Evolutionary conservation across 2,888 invertebrate genomes (phyloP).

Genomic region (Augiades crinisus): DNA sequence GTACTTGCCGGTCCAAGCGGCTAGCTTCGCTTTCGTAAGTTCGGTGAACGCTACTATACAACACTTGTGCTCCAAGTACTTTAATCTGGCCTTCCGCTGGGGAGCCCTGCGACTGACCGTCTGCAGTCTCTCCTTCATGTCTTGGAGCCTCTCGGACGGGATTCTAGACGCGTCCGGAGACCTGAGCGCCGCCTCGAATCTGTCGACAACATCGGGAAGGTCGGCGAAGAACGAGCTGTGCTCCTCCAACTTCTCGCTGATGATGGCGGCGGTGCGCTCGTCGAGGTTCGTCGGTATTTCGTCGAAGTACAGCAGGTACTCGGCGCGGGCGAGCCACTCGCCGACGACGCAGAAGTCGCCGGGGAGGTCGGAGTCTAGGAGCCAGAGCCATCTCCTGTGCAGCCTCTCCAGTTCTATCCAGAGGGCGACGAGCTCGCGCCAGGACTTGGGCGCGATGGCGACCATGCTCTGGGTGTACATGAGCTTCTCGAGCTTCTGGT

Average conservation of each 20-base stretch:
- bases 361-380: conserved; percentile 91
- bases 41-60: conserved; percentile 96
- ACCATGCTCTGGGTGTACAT: conserved; percentile 91
- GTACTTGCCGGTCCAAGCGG: conserved; percentile 94
- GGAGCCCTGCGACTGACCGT: conserved; percentile 88
- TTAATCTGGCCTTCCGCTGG: conserved; percentile 91
- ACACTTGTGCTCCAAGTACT: conserved; percentile 96
- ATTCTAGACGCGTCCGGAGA: conserved; percentile 86
- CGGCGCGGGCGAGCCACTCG: conserved; percentile 95
- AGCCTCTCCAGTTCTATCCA: conserved; percentile 91
- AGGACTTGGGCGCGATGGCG: conserved; percentile 91
- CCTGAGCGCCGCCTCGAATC: conserved; percentile 88
- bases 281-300: conserved; percentile 92
- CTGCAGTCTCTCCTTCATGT: conserved; percentile 89
- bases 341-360: conserved; percentile 93
- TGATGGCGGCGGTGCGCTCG: conserved; percentile 93
- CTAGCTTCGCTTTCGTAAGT: conserved; percentile 93
- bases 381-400: conserved; percentile 93
- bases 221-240: conserved; percentile 95
- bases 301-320: conserved; percentile 89
- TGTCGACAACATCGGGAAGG: conserved; percentile 87
- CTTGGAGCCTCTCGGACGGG: conserved; percentile 89
- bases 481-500: conserved; percentile 89
- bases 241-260: conserved; percentile 93
- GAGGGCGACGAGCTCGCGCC: conserved; percentile 89